phyloP scores from a whole-genome alignment of 2,888 invertebrate genomes.

The Bimastos eiseni region DNA sequence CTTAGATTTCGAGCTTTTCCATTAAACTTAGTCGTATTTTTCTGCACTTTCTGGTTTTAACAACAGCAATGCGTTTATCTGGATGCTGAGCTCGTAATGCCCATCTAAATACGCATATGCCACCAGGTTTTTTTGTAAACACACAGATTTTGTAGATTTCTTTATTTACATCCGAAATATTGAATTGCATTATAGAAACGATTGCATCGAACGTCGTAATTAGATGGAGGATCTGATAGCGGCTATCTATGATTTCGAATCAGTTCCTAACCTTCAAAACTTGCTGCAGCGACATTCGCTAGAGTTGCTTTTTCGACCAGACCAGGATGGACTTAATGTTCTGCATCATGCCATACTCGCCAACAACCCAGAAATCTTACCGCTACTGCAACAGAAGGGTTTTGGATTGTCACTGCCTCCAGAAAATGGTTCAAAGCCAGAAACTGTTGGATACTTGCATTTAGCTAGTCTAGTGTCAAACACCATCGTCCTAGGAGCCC shows the following conservation, averaged over 20 bases:
- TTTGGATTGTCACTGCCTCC: constrained; percentile 50
- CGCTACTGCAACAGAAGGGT: constrained; percentile 49
- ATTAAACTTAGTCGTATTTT: no score
- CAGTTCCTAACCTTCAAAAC: not conserved
- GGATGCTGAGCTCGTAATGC: no score
- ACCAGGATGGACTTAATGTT: constrained; percentile 49
- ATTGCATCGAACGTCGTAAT: not conserved
- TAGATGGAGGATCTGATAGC: constrained; percentile 26
- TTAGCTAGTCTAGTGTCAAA: constrained; percentile 51
- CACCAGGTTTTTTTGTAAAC: not conserved
- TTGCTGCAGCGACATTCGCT: not conserved
- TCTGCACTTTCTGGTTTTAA: no score
- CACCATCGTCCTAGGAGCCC: constrained; percentile 47
- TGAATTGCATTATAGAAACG: not conserved
- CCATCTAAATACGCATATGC: no score
- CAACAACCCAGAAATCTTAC: constrained; percentile 50
- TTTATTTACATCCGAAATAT: not conserved
- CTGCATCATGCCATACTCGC: constrained; percentile 54
- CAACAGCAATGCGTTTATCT: no score
- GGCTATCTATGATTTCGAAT: constrained; percentile 25
- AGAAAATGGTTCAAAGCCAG: constrained; percentile 23
- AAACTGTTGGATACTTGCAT: constrained; percentile 48
- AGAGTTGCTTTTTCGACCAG: constrained; percentile 38
- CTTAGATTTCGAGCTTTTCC: no score
- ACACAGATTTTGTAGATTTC: not conserved